Evolutionary conservation across 2,888 invertebrate species (phyloP).

Genomic region (Tanypteryx hageni): DNA sequence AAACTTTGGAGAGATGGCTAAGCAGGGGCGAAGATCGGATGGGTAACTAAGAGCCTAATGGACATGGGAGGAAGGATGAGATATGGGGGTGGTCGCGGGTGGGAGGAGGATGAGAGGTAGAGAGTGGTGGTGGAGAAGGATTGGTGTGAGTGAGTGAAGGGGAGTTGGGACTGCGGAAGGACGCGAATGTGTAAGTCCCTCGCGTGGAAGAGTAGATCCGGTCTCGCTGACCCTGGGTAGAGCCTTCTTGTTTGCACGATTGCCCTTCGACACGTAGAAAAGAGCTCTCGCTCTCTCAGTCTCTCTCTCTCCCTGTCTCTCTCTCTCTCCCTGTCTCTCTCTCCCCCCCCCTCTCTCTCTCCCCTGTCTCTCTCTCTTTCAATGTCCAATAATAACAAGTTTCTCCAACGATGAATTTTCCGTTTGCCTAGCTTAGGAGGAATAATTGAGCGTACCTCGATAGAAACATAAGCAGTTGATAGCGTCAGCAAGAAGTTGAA

Average conservation of each 20-base stretch:
- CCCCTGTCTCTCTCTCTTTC: neutral
- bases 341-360: no score
- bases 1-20: no score
- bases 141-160: neutral
- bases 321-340: no score
- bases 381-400: neutral
- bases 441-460: neutral
- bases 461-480: no score
- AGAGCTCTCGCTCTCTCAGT: neutral
- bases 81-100: neutral
- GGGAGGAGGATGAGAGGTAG: neutral
- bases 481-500: no score
- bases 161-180: neutral
- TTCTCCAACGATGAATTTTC: neutral
- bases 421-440: neutral
- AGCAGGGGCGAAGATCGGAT: neutral
- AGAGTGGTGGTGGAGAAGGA: neutral
- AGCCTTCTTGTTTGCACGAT: neutral
- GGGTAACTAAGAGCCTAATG: neutral
- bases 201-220: neutral
- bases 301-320: no score
- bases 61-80: neutral
- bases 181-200: neutral
- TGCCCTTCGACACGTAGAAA: neutral
- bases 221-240: neutral